Evolutionary conservation across 2,797 vertebrate genomes (phyloP), one percentile per base, ranked within the genome.

Genomic region (Melanogrammus aeglefinus): DNA sequence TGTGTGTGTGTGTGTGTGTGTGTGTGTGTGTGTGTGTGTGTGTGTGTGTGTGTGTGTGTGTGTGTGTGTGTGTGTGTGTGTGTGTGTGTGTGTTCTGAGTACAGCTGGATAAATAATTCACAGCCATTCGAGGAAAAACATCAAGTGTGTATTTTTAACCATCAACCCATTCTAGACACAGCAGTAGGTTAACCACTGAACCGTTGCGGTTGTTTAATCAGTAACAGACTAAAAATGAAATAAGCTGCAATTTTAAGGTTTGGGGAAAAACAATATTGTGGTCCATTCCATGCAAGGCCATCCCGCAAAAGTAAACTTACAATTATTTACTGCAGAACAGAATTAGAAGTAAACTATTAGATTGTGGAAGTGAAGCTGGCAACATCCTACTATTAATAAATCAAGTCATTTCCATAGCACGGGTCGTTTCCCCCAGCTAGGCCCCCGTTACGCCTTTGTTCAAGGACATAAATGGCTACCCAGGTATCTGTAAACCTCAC

Each of bases 401-500:
- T 78, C 0, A 75, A 31, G 33, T 71, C 29, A 29, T 1, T 6
- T 36, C 31, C 5, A 4, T 76, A 33, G 36, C 29, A 33, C 10
- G 63, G 1, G 3, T 33, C 3, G 27, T 44, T 36, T 70, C 3
- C 69, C 47, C 76, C 24, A 3, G 1, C 24, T 72, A 76, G 70
- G 10, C 8, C 29, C 29, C 38, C 38, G 10, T 13, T n/a, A 10
- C 66, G 69, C 14, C 63, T 57, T 36, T 35, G 72, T 79, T 86
- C 77, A 75, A 71, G 36, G 75, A 76, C 57, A 29, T 0, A 24
- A 73, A 57, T 39, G 47, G 71, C 74, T n/a, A 78, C 69, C 31
- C 66, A 66, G 63, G 44, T 2, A 4, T 39, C 33, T 87, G 86
- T 85, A 90, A 86, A 88, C 82, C 70, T 74, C 38, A 78, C 51